These are phyloP conservation scores for Erythrocercus mccallii DNA, from an alignment of 2,113 vertebrate genomes.

Conservation along the genomic window DNA sequence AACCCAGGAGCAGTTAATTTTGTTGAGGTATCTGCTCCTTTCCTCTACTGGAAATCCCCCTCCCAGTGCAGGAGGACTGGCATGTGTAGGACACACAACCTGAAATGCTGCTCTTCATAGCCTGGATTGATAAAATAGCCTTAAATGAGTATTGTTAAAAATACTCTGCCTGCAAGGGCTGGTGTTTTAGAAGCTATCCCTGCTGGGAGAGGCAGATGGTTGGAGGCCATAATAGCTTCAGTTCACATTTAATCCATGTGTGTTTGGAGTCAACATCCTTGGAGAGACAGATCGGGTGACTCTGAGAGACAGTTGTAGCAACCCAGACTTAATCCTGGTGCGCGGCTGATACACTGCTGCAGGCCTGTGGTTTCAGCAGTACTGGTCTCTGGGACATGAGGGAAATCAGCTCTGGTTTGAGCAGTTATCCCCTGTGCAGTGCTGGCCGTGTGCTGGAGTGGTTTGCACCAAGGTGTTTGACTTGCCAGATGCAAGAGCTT, in stretches of 20 bases:
- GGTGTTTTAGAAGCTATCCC: neutral
- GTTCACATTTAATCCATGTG: conserved; percentile 47
- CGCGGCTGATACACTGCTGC: neutral
- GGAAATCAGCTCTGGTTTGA: neutral
- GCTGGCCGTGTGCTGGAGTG: neutral
- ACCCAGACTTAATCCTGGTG: neutral
- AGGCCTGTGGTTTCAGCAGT: neutral
- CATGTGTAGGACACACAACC: neutral
- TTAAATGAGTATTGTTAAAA: neutral
- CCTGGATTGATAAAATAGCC: neutral
- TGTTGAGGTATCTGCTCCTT: neutral
- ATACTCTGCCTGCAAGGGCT: neutral
- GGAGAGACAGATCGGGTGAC: conserved; percentile 33
- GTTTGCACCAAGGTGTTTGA: neutral
- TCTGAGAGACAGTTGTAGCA: conserved; percentile 11
- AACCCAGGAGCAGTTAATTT: neutral
- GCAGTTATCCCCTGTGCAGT: too few relatives aligned
- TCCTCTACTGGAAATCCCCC: neutral
- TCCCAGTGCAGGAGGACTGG: neutral
- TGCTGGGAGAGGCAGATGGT: conserved; percentile 56
- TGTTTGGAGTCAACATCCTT: conserved; percentile 46
- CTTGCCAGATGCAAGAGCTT: neutral
- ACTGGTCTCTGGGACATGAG: neutral
- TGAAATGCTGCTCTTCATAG: neutral
- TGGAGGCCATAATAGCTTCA: conserved; percentile 36